Conservation (phyloP, 2,797 vertebrate species). For the Sebastes matsubarae region DNA sequence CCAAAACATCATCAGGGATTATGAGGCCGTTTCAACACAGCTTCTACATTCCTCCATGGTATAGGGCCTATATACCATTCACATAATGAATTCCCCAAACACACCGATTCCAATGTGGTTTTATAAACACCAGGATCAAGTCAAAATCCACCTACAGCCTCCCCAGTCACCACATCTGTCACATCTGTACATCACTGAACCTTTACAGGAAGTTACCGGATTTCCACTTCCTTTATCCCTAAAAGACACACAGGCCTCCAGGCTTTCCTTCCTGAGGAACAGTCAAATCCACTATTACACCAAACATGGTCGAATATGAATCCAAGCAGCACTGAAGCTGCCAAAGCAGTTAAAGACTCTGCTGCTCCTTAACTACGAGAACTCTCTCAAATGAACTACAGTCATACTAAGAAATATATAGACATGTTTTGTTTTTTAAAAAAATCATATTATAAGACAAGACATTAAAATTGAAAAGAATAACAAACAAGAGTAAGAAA, state of each 20-base stretch:
- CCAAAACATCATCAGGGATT: not conserved
- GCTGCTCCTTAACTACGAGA: not conserved
- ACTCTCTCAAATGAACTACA: not conserved
- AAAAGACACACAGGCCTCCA: not conserved
- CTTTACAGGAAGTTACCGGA: conserved; percentile 27
- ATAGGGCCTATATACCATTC: too few relatives aligned
- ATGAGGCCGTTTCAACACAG: not conserved
- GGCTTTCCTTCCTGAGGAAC: not conserved
- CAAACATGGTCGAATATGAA: not conserved
- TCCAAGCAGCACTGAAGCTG: not conserved
- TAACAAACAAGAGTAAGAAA: not conserved
- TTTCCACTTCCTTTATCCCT: conserved; percentile 45
- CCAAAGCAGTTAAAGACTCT: not conserved
- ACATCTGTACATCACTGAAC: conserved; percentile 28
- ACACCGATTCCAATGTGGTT: conserved; percentile 5
- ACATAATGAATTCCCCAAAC: not conserved
- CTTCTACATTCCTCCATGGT: not conserved
- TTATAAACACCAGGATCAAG: conserved; percentile 51
- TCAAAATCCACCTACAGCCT: conserved; percentile 26
- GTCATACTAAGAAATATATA: not conserved
- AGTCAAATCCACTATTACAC: not conserved
- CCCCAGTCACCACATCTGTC: conserved; percentile 46
- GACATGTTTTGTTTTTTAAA: not conserved
- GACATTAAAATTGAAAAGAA: not conserved
- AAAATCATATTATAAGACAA: not conserved